These are phyloP conservation scores for Parnassius glacialis DNA, from an alignment of 2,888 invertebrate species.

Conservation along the genomic window DNA sequence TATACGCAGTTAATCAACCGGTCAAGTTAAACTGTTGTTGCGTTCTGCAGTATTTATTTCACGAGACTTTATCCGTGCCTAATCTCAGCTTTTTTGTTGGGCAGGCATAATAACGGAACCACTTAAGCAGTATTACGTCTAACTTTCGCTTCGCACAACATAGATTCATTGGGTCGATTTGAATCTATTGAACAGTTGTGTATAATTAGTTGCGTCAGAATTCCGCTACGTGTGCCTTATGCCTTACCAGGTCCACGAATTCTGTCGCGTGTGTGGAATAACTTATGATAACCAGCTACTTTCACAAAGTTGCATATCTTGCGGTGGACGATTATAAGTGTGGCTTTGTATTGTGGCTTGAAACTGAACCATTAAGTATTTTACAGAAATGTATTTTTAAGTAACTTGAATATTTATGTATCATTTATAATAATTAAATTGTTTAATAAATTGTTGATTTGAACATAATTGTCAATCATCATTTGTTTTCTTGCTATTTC, in stretches of 20 bases:
- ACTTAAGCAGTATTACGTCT: conserved; percentile 46
- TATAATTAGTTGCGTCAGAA: conserved; percentile 76
- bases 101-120: conserved; percentile 15
- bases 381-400: no score
- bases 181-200: conserved; percentile 57
- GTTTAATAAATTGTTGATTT: no score
- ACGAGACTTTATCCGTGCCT: conserved; percentile 15
- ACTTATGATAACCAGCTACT: conserved; percentile 56
- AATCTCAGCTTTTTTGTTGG: conserved; percentile 19
- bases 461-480: no score
- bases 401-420: no score
- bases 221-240: conserved; percentile 55
- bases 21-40: conserved; percentile 6
- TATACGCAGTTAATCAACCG: not conserved
- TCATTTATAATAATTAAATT: no score
- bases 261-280: conserved; percentile 66
- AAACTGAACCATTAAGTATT: not conserved
- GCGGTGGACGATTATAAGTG: not conserved
- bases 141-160: conserved; percentile 63
- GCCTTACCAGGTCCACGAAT: conserved; percentile 57
- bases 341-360: conserved; percentile 1
- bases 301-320: conserved; percentile 64
- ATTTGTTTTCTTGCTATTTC: no score
- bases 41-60: conserved; percentile 3
- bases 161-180: conserved; percentile 43